phyloP scores from a whole-genome alignment of 2,888 invertebrate genomes.

The Orthosia gothica region DNA sequence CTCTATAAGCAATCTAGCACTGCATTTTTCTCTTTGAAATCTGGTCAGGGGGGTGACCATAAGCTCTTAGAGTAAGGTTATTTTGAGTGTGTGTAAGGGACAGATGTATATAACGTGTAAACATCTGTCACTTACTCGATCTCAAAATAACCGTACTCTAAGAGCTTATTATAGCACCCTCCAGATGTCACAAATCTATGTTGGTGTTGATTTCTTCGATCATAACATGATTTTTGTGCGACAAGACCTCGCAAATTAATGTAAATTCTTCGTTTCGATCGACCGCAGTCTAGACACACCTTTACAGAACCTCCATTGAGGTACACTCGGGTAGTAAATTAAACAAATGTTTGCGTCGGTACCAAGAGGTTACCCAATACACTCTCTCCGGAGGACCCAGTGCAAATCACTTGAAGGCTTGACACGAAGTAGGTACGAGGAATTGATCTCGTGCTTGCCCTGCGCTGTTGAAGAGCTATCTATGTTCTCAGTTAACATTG shows the following conservation, averaged over 20 bases:
- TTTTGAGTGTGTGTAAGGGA: too few relatives aligned
- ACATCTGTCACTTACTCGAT: too few relatives aligned
- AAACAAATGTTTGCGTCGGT: conserved; percentile 54
- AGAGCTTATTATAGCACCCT: too few relatives aligned
- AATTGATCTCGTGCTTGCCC: conserved; percentile 7
- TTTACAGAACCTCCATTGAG: conserved; percentile 31
- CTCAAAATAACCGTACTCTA: too few relatives aligned
- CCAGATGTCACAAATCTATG: too few relatives aligned
- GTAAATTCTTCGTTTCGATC: not conserved
- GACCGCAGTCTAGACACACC: conserved; percentile 16
- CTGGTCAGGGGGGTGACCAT: too few relatives aligned
- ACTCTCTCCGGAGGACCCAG: conserved; percentile 16
- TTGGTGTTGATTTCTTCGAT: too few relatives aligned
- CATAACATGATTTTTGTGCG: not conserved
- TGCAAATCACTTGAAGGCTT: conserved; percentile 44
- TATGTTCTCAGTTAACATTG: not conserved
- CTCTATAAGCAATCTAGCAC: too few relatives aligned
- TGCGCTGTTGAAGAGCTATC: not conserved
- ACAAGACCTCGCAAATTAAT: not conserved
- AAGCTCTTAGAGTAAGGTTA: too few relatives aligned
- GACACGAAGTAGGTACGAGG: conserved; percentile 36
- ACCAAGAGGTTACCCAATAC: conserved; percentile 42
- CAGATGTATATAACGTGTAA: too few relatives aligned
- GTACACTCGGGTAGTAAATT: conserved; percentile 49
- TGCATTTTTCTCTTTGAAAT: too few relatives aligned